These are phyloP conservation scores for Proctacanthus coquilletti DNA, from an alignment of 1,140 invertebrate genomes.

Conservation along the genomic window DNA sequence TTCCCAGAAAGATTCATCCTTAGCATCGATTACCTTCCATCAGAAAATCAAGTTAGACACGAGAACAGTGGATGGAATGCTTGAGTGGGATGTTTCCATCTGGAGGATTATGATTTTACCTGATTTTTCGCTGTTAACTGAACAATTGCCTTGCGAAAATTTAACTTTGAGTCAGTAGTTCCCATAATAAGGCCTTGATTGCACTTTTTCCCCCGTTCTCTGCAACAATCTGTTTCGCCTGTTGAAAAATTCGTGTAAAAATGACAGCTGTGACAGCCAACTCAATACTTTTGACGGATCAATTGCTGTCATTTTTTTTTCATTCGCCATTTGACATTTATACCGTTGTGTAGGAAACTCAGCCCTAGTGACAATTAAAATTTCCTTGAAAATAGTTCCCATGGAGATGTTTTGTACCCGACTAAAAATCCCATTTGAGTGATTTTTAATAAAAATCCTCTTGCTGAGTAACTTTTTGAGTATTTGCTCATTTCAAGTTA, in stretches of 20 bases:
- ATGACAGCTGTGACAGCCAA: slow-evolving; percentile 1
- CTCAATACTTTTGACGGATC: slow-evolving; percentile 4
- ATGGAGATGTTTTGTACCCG: too few species aligned
- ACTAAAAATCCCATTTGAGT: too few species aligned
- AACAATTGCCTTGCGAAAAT: slow-evolving; percentile 93
- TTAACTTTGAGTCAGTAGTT: slow-evolving; percentile 92
- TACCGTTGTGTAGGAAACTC: too few species aligned
- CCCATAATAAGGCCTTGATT: slow-evolving; percentile 54
- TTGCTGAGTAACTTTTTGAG: too few species aligned
- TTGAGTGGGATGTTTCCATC: background rate
- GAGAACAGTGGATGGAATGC: background rate
- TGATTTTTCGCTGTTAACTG: slow-evolving; percentile 92
- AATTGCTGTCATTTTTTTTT: slow-evolving; percentile 8
- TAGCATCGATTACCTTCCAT: slow-evolving; percentile 68
- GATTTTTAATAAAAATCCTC: too few species aligned
- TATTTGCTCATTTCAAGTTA: too few species aligned
- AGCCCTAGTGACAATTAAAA: too few species aligned
- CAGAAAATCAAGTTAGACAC: slow-evolving; percentile 3
- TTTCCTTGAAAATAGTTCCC: too few species aligned
- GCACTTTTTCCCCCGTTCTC: too few species aligned
- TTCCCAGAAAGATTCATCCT: slow-evolving; percentile 94
- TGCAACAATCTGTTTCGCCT: too few species aligned
- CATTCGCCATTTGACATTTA: too few species aligned
- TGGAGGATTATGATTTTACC: slow-evolving; percentile 35
- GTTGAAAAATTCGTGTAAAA: background rate